phyloP scores from a whole-genome alignment of 2,888 invertebrate species.

The Synergus itoensis region DNA sequence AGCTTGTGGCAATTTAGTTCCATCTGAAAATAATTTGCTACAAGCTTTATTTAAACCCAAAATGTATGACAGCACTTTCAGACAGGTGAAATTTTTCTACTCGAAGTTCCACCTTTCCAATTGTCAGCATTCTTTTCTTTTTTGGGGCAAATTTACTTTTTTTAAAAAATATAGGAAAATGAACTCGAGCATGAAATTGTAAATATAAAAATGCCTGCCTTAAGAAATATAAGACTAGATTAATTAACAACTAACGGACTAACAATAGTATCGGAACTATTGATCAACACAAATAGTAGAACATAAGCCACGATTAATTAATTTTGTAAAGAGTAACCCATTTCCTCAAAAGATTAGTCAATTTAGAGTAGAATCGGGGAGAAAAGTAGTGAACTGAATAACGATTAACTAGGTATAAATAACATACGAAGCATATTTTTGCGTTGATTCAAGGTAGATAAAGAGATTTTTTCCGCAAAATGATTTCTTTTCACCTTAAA shows the following conservation, averaged over 20 bases:
- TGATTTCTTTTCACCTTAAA: constrained; percentile 11
- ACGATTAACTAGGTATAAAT: constrained; percentile 34
- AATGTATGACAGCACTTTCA: constrained; percentile 25
- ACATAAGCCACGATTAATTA: constrained; percentile 61
- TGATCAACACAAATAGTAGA: constrained; percentile 57
- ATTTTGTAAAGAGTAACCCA: constrained; percentile 62
- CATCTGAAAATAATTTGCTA: constrained; percentile 57
- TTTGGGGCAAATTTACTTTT: constrained; percentile 8
- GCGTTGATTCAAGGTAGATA: constrained; percentile 27
- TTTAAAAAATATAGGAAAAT: constrained; percentile 22
- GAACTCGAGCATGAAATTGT: constrained; percentile 59
- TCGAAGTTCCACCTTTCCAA: constrained; percentile 6
- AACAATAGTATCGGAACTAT: constrained; percentile 61
- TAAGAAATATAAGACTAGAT: constrained; percentile 76
- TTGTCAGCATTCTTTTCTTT: constrained; percentile 7
- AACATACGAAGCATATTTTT: constrained; percentile 41
- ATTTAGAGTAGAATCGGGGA: constrained; percentile 63
- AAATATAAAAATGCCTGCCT: constrained; percentile 76
- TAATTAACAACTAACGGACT: constrained; percentile 64
- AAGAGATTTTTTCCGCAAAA: not conserved
- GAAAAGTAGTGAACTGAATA: constrained; percentile 51
- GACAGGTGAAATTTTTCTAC: constrained; percentile 17
- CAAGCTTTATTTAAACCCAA: constrained; percentile 51
- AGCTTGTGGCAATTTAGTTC: constrained; percentile 43
- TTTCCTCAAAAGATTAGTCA: constrained; percentile 63